These are phyloP conservation scores for Ostrea denselamellosa DNA, from an alignment of 1,140 invertebrate species.

Conservation along the genomic window DNA sequence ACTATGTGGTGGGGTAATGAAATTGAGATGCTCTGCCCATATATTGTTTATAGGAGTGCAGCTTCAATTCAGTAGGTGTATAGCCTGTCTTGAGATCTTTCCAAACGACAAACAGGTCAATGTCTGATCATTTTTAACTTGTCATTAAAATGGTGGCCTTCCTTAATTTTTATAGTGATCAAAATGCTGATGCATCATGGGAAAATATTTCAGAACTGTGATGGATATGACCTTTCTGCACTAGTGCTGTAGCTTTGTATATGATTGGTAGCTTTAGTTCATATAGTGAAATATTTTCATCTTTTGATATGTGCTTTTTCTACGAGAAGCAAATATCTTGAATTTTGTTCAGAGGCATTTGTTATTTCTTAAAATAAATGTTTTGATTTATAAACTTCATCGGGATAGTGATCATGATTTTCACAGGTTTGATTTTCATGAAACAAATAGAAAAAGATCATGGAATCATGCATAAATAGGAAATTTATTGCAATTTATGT, in stretches of 20 bases:
- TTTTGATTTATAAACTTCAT: background rate
- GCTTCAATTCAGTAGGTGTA: no score
- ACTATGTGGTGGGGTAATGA: no score
- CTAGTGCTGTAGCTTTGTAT: slow-evolving; percentile 35
- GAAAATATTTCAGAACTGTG: background rate
- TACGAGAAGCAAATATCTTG: background rate
- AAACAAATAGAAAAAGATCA: background rate
- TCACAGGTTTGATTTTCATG: background rate
- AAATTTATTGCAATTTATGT: no score
- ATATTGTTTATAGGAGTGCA: no score
- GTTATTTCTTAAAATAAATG: no score
- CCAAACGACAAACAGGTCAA: no score
- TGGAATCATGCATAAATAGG: background rate
- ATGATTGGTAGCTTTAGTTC: slow-evolving; percentile 8
- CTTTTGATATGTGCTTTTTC: background rate
- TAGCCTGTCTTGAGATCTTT: no score
- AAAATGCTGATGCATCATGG: background rate
- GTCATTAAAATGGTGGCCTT: background rate
- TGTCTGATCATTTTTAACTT: no score
- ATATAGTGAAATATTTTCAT: background rate
- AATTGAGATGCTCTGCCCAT: no score
- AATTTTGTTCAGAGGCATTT: background rate
- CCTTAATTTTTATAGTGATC: background rate
- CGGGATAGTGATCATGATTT: background rate
- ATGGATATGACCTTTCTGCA: background rate